Evolutionary conservation across 2,113 vertebrate genomes (phyloP).

Genomic region (Balaeniceps rex): DNA sequence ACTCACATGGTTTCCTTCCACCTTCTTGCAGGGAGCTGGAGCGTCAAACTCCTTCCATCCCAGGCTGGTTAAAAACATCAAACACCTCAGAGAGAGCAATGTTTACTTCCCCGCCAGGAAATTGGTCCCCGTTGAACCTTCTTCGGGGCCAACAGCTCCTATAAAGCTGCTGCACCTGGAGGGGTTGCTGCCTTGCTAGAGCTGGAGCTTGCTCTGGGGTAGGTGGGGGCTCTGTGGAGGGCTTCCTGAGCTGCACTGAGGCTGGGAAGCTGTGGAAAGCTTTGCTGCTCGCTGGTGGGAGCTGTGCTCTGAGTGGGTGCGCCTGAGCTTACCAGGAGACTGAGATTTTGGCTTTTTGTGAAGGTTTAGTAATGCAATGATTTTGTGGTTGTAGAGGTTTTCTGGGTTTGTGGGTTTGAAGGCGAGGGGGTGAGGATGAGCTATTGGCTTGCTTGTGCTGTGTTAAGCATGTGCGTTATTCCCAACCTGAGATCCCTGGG

Average conservation of each 20-base stretch:
- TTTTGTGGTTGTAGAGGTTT: neutral
- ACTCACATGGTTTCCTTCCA: neutral
- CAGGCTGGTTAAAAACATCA: neutral
- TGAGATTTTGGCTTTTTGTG: neutral
- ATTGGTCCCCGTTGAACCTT: neutral
- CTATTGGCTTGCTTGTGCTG: neutral
- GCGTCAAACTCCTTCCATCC: neutral
- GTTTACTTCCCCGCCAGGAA: neutral
- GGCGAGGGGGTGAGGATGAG: neutral
- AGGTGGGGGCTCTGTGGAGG: neutral
- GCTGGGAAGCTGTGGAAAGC: neutral
- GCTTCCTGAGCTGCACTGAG: neutral
- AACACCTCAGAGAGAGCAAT: neutral
- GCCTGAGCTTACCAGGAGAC: neutral
- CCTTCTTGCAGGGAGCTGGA: neutral
- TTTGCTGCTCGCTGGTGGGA: neutral
- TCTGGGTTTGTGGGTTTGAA: neutral
- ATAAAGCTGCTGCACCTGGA: neutral
- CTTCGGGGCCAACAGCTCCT: neutral
- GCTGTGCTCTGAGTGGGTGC: neutral
- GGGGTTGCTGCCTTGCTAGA: neutral
- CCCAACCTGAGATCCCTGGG: neutral
- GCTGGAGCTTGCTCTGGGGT: neutral
- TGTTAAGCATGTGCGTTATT: neutral
- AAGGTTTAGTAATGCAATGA: neutral